Base-by-base conservation (phyloP, 1,140 invertebrate genomes). In the Drosophila cardini region DNA sequence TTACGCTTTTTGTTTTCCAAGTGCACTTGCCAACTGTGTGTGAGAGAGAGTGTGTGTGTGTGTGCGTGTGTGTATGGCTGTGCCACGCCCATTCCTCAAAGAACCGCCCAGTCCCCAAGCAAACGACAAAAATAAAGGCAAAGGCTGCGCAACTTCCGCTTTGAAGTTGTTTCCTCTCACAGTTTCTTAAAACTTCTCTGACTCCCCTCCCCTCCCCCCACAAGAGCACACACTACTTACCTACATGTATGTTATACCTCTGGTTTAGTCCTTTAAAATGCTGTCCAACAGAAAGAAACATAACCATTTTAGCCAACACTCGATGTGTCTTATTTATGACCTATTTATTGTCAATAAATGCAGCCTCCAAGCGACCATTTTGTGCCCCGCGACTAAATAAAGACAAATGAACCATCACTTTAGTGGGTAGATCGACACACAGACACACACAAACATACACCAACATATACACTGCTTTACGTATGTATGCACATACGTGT, bases 281-380 rank as follows among this genome's bases (percentile, higher is more conserved):
- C 46, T 46, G 18, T 6, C 43, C 32, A 32, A 30, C 21, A 26
- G 5, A 26, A 26, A 26, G 21, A 13, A 36, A 40, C 38, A 3
- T 40, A 26, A 26, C 48, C 2, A 8, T 1, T 13, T 13, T 32
- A 1, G 30, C 36, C 2, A 1, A 5, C 16, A 26, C 46, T 5
- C 9, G 9, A 18, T 32, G n/a, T 76, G 53, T 55, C 71, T 82
- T 82, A 86, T 86, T 86, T 86, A 86, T 86, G 78, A 70, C 78
- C 83, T 86, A 84, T 86, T 86, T 86, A 86, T 86, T 82, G 82
- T 87, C 82, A 87, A 86, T 86, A 86, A 86, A 86, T 86, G 83
- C 82, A 87, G 82, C 82, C 82, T 86, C 82, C 62, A 65, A 86
- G 83, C 83, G 80, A 81, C 82, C 82, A 87, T 86, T 86, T 84